Conservation (phyloP, 2,888 invertebrate genomes). For the Aspidapion aeneum region DNA sequence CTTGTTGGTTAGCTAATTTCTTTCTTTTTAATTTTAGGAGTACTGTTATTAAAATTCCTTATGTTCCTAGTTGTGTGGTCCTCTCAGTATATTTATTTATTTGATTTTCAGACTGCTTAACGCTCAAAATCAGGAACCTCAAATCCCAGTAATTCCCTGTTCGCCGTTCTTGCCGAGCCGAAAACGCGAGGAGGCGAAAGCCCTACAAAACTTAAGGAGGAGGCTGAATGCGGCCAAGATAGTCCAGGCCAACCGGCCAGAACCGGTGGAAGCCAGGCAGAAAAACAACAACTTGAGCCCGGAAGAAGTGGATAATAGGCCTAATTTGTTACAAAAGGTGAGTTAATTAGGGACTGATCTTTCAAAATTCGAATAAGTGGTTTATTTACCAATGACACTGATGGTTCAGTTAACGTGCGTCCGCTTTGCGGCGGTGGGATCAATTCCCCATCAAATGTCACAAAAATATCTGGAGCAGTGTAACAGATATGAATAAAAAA, state of each 20-base stretch:
- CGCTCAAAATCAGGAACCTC: conserved; percentile 37
- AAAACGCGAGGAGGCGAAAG: conserved; percentile 64
- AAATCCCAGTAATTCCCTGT: conserved; percentile 44
- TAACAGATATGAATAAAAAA: too few relatives aligned
- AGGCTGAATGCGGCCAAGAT: conserved; percentile 59
- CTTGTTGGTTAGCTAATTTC: not conserved
- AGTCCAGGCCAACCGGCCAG: conserved; percentile 51
- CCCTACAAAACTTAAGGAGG: conserved; percentile 66
- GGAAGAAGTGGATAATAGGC: conserved; percentile 63
- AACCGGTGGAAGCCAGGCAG: conserved; percentile 38
- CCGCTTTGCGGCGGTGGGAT: too few relatives aligned
- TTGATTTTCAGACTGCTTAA: conserved; percentile 19
- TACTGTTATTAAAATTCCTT: not conserved
- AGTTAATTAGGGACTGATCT: too few relatives aligned
- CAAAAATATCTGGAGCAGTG: too few relatives aligned
- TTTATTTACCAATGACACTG: too few relatives aligned
- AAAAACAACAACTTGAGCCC: conserved; percentile 41
- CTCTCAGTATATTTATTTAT: too few relatives aligned
- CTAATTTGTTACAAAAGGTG: conserved; percentile 56
- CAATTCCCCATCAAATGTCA: too few relatives aligned
- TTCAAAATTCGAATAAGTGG: too few relatives aligned
- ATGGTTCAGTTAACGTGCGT: too few relatives aligned
- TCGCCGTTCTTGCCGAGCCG: conserved; percentile 58
- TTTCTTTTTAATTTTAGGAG: not conserved
- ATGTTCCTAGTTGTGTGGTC: too few relatives aligned